Evolutionary conservation across 2,888 invertebrate species (phyloP), one percentile per base, ranked within the genome.

Genomic region (Aphodius sticticus): DNA sequence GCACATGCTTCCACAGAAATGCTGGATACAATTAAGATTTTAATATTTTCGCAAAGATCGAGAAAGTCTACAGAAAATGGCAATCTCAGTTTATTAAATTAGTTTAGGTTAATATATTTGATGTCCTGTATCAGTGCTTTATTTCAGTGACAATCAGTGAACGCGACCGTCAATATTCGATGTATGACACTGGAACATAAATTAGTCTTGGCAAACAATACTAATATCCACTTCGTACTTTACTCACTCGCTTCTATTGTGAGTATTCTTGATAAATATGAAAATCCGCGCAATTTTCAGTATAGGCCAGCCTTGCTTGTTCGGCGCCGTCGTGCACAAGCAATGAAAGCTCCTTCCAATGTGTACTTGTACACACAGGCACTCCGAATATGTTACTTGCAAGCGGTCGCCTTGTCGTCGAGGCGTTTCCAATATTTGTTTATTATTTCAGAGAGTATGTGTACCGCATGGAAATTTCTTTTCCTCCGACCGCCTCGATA

Each of bases 381-480:
- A 9, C 53, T 53, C 53, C 53, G 53, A 53, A 53, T 53, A 53
- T 53, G 53, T 53, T 53, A 5, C 53, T 53, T 53, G 53, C 53
- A 53, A 7, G 53, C 53, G 53, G 1, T 12, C 53, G 53, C 53
- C 53, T 53, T 53, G 53, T 53, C 6, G 53, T 9, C 53, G 53
- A 53, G 53, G 53, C 53, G 53, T 53, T 53, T 53, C 53, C 53
- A 53, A 53, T 53, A 53, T 53, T 53, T 53, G 53, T 53, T 53
- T 53, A 53, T 53, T 53, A 53, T 53, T 53, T 53, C 53, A 53
- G 12, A 12, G 9, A 53, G 53, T 7, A 53, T 53, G 12, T 53
- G 53, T 53, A 12, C 53, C 53, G 53, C 53, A 53, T 53, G 53
- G 53, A 53, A 53, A 53, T 53, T 53, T 53, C 53, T 53, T 53